A percentile compares a stretch with the other conserved stretches of the same genome.
Evolutionary conservation across 1,140 invertebrate genomes (phyloP).

Genomic region (Microplitis demolitor): DNA sequence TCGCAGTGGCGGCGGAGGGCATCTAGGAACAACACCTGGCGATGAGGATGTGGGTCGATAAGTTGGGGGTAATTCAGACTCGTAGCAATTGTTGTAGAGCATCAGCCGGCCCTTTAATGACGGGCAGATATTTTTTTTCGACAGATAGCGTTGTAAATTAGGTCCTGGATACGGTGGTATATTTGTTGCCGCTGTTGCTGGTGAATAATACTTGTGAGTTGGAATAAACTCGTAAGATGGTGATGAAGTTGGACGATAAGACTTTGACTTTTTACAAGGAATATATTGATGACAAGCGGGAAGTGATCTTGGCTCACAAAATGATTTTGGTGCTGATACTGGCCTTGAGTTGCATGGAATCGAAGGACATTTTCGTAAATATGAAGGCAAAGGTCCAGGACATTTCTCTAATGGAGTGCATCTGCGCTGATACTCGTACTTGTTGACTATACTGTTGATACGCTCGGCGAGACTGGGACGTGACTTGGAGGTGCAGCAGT

Average conservation of each 20-base stretch:
- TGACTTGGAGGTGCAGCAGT: not conserved
- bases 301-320: not conserved
- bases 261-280: not conserved
- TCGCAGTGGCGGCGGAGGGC: not conserved
- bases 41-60: not conserved
- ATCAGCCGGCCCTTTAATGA: slow-evolving; percentile 26
- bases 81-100: slow-evolving; percentile 19
- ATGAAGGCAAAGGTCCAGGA: not conserved
- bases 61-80: not conserved
- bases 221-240: slow-evolving; percentile 1
- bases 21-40: not conserved
- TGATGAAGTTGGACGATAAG: not conserved
- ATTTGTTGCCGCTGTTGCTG: not conserved
- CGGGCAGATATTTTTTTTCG: slow-evolving; percentile 24
- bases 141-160: slow-evolving; percentile 32
- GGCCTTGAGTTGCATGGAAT: not conserved
- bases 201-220: not conserved
- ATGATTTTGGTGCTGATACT: not conserved
- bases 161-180: slow-evolving; percentile 26
- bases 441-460: slow-evolving; percentile 29
- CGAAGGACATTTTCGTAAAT: not conserved
- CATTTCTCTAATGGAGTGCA: not conserved
- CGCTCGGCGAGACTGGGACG: slow-evolving; percentile 23
- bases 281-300: not conserved
- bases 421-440: slow-evolving; percentile 18